phyloP scores from a whole-genome alignment of 2,113 vertebrate genomes.

The Clarias magur region DNA sequence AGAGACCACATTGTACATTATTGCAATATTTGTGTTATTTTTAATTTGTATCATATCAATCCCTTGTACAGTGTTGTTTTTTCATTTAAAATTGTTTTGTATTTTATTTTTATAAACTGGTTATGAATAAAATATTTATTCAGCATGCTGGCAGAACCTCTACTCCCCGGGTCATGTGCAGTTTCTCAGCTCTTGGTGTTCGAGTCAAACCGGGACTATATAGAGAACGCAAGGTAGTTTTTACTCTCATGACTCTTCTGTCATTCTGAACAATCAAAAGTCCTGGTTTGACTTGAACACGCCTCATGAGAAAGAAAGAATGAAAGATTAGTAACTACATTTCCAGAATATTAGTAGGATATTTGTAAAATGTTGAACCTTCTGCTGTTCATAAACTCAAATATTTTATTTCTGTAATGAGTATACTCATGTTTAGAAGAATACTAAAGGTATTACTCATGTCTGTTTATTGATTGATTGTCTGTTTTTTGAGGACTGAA shows the following conservation, averaged over 20 bases:
- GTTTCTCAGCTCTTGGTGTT: neutral
- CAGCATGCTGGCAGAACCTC: slow-evolving; percentile 84
- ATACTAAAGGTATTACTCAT: slow-evolving; percentile 25
- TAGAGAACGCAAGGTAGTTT: too few species aligned
- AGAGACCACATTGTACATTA: slow-evolving; percentile 87
- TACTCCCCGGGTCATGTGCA: neutral
- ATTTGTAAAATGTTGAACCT: neutral
- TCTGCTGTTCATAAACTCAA: neutral
- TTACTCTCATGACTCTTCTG: too few species aligned
- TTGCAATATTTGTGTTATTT: slow-evolving; percentile 94
- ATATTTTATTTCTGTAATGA: neutral
- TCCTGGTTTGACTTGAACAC: too few species aligned
- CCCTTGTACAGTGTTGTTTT: slow-evolving; percentile 97
- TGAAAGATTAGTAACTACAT: too few species aligned
- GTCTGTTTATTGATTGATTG: neutral
- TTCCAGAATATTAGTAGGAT: neutral
- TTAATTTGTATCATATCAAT: slow-evolving; percentile 95
- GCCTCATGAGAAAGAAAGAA: too few species aligned
- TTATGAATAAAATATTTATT: slow-evolving; percentile 99
- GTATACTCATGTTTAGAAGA: slow-evolving; percentile 44
- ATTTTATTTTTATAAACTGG: slow-evolving; percentile 99
- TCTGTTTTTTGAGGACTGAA: neutral
- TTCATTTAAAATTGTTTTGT: slow-evolving; percentile 99
- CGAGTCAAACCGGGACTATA: neutral
- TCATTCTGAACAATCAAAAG: too few species aligned